Conservation (phyloP, 2,113 vertebrate species). For the Dromiciops gliroides region DNA sequence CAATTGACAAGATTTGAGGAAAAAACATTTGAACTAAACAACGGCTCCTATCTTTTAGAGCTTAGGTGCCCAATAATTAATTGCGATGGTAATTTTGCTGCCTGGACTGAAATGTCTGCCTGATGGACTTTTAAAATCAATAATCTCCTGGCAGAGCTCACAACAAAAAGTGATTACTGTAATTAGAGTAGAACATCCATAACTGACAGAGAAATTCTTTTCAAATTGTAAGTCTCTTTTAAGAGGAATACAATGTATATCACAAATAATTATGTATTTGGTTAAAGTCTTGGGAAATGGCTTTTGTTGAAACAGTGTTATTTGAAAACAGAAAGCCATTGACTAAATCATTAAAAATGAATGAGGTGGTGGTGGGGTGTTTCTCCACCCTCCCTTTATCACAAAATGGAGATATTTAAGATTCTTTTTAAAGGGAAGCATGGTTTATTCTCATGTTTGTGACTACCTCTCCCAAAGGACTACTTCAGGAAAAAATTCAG, state of each 20-base stretch:
- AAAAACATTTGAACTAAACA: neutral
- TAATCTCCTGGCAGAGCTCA: neutral
- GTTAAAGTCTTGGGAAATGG: neutral
- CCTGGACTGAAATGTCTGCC: neutral
- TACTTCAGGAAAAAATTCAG: neutral
- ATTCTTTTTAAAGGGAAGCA: neutral
- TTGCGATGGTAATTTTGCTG: neutral
- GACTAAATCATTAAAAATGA: neutral
- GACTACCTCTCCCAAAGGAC: neutral
- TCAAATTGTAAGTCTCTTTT: constrained; percentile 9
- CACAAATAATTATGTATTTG: neutral
- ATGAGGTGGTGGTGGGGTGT: neutral
- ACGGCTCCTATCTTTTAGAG: neutral
- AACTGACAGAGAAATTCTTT: neutral
- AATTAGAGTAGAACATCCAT: neutral
- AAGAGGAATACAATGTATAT: neutral
- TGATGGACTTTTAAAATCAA: constrained; percentile 9
- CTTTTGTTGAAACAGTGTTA: neutral
- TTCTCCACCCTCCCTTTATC: neutral
- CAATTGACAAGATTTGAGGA: neutral
- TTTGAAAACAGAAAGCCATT: neutral
- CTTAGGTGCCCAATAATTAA: neutral
- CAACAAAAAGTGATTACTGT: neutral
- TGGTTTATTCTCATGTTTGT: neutral
- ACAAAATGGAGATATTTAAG: neutral